Conservation (phyloP, 2,113 vertebrate genomes). For the Chlamydotis undulata region DNA sequence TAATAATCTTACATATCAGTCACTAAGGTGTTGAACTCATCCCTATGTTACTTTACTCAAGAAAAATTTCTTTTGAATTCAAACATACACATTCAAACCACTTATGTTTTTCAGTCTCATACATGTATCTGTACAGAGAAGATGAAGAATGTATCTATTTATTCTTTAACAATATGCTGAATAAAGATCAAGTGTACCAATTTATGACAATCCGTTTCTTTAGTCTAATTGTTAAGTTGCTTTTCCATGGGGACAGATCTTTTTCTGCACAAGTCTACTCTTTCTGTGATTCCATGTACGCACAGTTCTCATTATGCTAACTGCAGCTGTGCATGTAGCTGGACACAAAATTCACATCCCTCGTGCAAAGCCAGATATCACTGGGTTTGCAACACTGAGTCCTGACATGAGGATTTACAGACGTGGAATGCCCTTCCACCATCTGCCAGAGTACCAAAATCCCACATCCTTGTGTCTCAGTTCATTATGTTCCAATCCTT, state of each 20-base stretch:
- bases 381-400: neutral
- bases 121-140: neutral
- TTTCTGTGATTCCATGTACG: constrained; percentile 9
- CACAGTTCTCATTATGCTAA: constrained; percentile 12
- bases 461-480: neutral
- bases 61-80: constrained; percentile 20
- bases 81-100: neutral
- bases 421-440: neutral
- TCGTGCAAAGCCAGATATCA: neutral
- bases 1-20: neutral
- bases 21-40: neutral
- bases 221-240: constrained; percentile 22
- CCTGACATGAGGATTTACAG: neutral
- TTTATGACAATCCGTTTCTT: constrained; percentile 26
- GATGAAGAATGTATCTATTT: constrained; percentile 1
- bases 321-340: neutral
- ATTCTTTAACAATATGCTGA: constrained; percentile 18
- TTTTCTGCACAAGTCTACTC: neutral
- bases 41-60: neutral
- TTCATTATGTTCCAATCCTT: neutral
- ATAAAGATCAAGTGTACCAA: constrained; percentile 16
- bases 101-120: neutral
- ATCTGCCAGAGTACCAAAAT: neutral
- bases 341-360: constrained; percentile 2
- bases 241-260: constrained; percentile 29